These are phyloP conservation scores for Buathra laborator DNA, from an alignment of 2,888 invertebrate genomes.

Conservation along the genomic window DNA sequence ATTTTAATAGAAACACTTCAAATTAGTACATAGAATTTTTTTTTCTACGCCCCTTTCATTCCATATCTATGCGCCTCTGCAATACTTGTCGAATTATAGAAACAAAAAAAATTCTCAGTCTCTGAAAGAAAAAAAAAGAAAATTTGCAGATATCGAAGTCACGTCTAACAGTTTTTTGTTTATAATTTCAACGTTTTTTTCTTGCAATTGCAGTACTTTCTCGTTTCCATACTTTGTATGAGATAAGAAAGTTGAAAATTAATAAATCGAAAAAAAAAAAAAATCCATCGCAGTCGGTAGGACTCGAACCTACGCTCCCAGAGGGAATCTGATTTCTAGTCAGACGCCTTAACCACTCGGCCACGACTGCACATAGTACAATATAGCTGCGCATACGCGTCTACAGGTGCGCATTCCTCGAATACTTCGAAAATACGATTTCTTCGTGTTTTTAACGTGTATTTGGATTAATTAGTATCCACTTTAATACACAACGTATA, in stretches of 20 bases:
- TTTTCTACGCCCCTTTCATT: conserved; percentile 11
- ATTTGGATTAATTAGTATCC: background rate
- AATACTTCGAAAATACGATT: background rate
- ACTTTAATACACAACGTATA: too few species aligned
- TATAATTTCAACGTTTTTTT: too few species aligned
- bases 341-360: conserved; percentile 96
- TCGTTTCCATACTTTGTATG: background rate
- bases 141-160: too few species aligned
- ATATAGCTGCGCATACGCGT: background rate
- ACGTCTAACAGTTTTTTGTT: too few species aligned
- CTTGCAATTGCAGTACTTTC: too few species aligned
- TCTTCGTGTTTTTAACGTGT: background rate
- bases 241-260: background rate
- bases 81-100: background rate
- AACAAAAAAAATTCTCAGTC: background rate
- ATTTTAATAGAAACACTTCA: conserved; percentile 82
- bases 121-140: conserved; percentile 39
- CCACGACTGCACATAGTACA: conserved; percentile 85
- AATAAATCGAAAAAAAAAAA: conserved; percentile 41
- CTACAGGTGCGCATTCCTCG: background rate
- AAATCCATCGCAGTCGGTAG: conserved; percentile 90
- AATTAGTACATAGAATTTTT: conserved; percentile 68
- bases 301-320: conserved; percentile 96
- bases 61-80: background rate
- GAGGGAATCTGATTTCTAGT: conserved; percentile 96